Evolutionary conservation across 35 echinoderm and acorn worm genomes (phyloP).

Genomic region (Stichopus chloronotus): DNA sequence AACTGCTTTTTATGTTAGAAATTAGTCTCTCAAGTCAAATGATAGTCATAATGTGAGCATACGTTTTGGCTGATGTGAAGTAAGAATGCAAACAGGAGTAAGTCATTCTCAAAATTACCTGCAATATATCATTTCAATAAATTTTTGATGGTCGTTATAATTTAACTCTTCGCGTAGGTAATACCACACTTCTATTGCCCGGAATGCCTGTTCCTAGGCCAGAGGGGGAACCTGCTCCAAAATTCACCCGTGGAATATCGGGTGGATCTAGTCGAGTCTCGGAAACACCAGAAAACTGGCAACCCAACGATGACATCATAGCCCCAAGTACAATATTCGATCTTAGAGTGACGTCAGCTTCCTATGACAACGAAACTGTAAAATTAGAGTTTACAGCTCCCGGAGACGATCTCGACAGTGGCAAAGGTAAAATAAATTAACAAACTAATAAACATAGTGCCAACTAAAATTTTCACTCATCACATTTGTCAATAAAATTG

Average conservation of each 20-base stretch:
- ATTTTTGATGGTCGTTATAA: too few species aligned
- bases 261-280: slow-evolving; percentile 29
- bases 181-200: slow-evolving; percentile 4
- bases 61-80: too few species aligned
- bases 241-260: slow-evolving; percentile 34
- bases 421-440: neutral
- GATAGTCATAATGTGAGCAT: too few species aligned
- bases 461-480: too few species aligned
- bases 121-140: too few species aligned
- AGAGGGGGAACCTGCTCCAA: slow-evolving; percentile 4
- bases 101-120: too few species aligned
- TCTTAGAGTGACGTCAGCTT: slow-evolving; percentile 4
- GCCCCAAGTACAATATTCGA: neutral
- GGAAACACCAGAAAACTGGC: neutral
- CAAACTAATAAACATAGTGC: too few species aligned
- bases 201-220: slow-evolving; percentile 13
- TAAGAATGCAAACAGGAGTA: too few species aligned
- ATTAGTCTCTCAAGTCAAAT: too few species aligned
- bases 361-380: slow-evolving; percentile 28
- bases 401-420: slow-evolving; percentile 41
- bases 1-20: too few species aligned
- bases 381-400: slow-evolving; percentile 16
- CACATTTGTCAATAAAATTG: too few species aligned
- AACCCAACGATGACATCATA: slow-evolving; percentile 5
- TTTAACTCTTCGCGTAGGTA: neutral